Conservation (phyloP, 2,113 vertebrate genomes). For the Lepisosteus oculatus region DNA sequence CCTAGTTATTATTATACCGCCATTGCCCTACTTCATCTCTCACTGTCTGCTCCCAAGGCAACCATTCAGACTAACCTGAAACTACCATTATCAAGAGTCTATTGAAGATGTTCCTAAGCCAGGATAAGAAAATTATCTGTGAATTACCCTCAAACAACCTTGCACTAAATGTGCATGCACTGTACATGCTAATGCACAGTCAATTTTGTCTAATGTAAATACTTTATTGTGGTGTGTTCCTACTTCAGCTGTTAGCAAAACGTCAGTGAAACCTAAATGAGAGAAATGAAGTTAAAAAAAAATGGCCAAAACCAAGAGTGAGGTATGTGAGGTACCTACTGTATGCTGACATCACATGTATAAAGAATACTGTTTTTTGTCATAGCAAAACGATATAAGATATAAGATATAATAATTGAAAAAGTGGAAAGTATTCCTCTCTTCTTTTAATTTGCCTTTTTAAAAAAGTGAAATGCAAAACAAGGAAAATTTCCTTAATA, state of each 20-base stretch:
- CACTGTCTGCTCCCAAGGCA: constrained; percentile 10
- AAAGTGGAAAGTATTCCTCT: too few species aligned
- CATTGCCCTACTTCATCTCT: constrained; percentile 10
- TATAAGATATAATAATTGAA: too few species aligned
- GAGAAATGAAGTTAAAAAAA: neutral
- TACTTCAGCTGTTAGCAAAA: neutral
- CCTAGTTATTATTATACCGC: constrained; percentile 1
- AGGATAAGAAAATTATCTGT: constrained; percentile 4
- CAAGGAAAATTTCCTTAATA: too few species aligned
- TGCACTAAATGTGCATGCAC: neutral
- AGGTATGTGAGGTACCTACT: too few species aligned
- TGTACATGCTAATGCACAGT: neutral
- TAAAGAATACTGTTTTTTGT: too few species aligned
- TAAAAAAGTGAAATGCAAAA: too few species aligned
- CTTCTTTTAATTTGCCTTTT: too few species aligned
- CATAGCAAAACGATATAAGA: too few species aligned
- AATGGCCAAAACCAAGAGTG: too few species aligned
- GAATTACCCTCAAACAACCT: neutral
- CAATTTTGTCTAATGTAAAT: constrained; percentile 8
- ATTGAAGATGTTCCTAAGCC: constrained; percentile 11
- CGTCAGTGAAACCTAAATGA: neutral
- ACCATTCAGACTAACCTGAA: constrained; percentile 9
- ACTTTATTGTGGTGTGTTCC: neutral
- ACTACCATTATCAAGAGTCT: constrained; percentile 9
- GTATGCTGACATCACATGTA: too few species aligned